phyloP scores from a whole-genome alignment of 2,113 vertebrate species.

The Ciconia stormi region DNA sequence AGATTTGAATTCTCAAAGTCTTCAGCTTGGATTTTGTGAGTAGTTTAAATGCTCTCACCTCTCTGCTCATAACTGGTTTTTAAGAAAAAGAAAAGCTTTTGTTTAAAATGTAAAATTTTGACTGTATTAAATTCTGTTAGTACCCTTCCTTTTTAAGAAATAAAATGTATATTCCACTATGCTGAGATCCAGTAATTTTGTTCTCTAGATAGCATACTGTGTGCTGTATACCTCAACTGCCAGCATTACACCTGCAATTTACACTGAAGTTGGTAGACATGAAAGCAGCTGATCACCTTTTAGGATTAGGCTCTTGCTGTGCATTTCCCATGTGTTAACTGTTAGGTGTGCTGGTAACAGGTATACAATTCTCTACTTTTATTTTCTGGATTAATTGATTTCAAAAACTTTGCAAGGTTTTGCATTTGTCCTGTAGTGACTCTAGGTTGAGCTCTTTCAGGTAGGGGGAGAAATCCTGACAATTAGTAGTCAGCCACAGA shows the following conservation, averaged over 20 bases:
- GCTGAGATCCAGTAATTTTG: slow-evolving; percentile 35
- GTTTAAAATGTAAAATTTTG: slow-evolving; percentile 71
- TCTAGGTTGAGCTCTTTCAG: neutral
- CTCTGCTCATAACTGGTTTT: slow-evolving; percentile 61
- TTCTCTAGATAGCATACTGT: neutral
- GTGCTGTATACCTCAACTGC: neutral
- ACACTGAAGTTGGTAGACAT: neutral
- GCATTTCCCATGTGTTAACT: neutral
- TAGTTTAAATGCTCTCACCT: slow-evolving; percentile 64
- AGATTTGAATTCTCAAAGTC: slow-evolving; percentile 61
- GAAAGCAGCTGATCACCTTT: neutral
- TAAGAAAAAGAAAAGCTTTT: slow-evolving; percentile 61
- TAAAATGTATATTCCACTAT: slow-evolving; percentile 70
- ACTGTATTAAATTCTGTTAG: slow-evolving; percentile 71
- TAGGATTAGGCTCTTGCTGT: neutral
- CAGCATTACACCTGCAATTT: neutral
- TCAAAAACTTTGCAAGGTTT: neutral
- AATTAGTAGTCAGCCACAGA: neutral
- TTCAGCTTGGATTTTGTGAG: slow-evolving; percentile 62
- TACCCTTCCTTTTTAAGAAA: slow-evolving; percentile 66
- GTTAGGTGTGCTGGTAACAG: neutral
- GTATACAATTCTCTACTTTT: neutral
- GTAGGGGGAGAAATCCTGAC: neutral
- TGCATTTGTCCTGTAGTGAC: neutral
- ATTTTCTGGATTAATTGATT: neutral